These are phyloP conservation scores for Triplophysa tibetana DNA, from an alignment of 2,113 vertebrate genomes.

Conservation along the genomic window DNA sequence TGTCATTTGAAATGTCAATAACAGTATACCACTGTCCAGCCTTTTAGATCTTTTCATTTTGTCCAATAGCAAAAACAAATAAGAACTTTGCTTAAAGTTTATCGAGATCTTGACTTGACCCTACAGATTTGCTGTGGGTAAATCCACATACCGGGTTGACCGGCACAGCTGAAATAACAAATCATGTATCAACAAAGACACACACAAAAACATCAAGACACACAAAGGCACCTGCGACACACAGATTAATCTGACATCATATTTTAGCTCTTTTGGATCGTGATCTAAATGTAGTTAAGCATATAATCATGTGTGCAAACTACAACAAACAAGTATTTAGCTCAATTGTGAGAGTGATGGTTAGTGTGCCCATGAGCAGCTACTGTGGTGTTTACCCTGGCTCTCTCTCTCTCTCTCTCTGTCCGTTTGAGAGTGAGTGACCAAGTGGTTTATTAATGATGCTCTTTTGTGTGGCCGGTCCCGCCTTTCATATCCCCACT, in stretches of 20 bases:
- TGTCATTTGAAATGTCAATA: too few species aligned
- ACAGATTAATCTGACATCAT: too few species aligned
- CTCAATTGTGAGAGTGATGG: conserved; percentile 18
- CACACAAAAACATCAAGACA: conserved; percentile 36
- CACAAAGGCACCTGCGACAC: conserved; percentile 16
- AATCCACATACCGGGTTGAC: too few species aligned
- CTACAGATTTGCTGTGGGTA: background rate
- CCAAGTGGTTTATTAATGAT: background rate
- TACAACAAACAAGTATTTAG: background rate
- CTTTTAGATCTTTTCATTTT: conserved; percentile 25
- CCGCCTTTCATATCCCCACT: background rate
- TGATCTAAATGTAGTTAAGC: too few species aligned
- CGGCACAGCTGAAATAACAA: too few species aligned
- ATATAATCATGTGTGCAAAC: too few species aligned
- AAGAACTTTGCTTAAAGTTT: too few species aligned
- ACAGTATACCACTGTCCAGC: too few species aligned
- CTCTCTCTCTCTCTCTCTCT: background rate
- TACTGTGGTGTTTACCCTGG: background rate
- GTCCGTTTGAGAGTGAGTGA: background rate
- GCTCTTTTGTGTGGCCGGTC: conserved; percentile 24
- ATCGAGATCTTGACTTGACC: background rate
- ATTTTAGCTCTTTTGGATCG: too few species aligned
- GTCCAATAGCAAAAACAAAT: conserved; percentile 27
- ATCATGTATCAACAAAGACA: conserved; percentile 20
- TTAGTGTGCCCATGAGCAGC: background rate